phyloP scores from a whole-genome alignment of 2,888 invertebrate genomes.

The Leptothorax acervorum region DNA sequence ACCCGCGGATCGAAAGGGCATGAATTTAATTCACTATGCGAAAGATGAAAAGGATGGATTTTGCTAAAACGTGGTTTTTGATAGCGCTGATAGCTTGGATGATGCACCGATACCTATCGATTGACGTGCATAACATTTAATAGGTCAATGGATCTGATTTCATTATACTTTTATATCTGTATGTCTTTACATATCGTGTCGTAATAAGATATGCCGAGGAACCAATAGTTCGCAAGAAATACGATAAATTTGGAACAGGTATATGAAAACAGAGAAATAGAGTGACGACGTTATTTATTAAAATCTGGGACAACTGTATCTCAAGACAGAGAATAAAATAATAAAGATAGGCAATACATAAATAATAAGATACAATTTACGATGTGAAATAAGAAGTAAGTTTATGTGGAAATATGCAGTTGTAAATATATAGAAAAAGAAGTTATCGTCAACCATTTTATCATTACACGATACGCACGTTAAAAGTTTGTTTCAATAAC shows the following conservation, averaged over 20 bases:
- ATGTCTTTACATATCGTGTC: background rate
- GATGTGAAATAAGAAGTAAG: background rate
- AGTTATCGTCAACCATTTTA: background rate
- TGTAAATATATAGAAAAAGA: background rate
- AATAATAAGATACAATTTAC: background rate
- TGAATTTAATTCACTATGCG: conserved; percentile 40
- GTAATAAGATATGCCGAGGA: background rate
- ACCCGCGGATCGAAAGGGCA: conserved; percentile 25
- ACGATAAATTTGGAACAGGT: background rate
- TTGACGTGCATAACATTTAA: conserved; percentile 26
- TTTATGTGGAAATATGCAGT: background rate
- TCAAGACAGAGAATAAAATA: background rate
- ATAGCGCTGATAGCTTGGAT: conserved; percentile 2
- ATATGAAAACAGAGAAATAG: background rate
- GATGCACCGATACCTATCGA: conserved; percentile 37
- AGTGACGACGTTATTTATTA: background rate
- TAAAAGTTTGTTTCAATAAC: conserved; percentile 9
- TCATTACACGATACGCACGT: background rate
- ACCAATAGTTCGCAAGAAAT: background rate
- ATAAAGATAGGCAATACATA: background rate
- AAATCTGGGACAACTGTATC: background rate
- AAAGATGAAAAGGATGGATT: conserved; percentile 33
- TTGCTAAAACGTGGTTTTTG: conserved; percentile 38
- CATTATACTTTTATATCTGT: background rate
- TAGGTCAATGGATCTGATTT: conserved; percentile 35